Conservation (phyloP, 2,888 invertebrate genomes). For the Hydropsyche betteni region DNA sequence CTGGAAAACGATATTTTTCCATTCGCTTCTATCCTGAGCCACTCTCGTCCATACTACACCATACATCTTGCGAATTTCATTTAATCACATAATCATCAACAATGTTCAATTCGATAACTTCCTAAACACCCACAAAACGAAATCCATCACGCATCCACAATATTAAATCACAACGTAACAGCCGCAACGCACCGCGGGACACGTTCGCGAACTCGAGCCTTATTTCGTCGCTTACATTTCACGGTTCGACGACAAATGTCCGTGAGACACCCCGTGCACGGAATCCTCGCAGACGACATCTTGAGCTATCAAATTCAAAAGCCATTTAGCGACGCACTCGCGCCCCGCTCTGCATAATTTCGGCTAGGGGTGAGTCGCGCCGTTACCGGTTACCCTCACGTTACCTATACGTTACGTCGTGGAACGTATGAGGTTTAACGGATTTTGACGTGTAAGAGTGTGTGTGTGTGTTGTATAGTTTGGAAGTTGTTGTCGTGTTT, state of each 20-base stretch:
- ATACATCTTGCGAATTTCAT: too few relatives aligned
- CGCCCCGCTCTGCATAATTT: conserved; percentile 50
- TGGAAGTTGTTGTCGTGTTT: too few relatives aligned
- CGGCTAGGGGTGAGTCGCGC: conserved; percentile 28
- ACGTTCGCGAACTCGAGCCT: neutral
- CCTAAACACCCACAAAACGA: too few relatives aligned
- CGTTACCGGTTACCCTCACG: neutral
- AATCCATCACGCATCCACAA: neutral
- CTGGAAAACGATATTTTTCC: too few relatives aligned
- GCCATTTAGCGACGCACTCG: conserved; percentile 47
- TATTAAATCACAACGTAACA: neutral
- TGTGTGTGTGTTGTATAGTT: too few relatives aligned
- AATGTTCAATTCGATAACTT: too few relatives aligned
- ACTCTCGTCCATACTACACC: too few relatives aligned
- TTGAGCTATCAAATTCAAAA: conserved; percentile 52
- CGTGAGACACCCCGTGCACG: conserved; percentile 1
- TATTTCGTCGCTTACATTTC: conserved; percentile 33
- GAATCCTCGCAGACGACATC: conserved; percentile 47
- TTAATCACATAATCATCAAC: too few relatives aligned
- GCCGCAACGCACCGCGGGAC: neutral
- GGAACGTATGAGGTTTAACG: too few relatives aligned
- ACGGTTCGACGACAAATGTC: conserved; percentile 38
- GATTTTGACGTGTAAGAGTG: too few relatives aligned
- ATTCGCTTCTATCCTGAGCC: too few relatives aligned
- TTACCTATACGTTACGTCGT: too few relatives aligned